phyloP scores from a whole-genome alignment of 2,888 invertebrate genomes.

The Sesia apiformis region DNA sequence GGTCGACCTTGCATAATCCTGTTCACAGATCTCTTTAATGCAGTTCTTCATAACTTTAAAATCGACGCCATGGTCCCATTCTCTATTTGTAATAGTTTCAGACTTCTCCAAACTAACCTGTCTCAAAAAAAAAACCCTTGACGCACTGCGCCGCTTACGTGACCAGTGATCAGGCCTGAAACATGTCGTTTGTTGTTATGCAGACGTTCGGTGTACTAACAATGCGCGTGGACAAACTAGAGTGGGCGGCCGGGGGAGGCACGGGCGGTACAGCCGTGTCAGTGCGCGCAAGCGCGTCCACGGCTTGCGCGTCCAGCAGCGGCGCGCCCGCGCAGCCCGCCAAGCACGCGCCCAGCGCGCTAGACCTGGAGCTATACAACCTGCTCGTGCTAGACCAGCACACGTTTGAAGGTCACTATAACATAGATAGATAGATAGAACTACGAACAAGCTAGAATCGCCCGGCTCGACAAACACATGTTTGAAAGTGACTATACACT shows the following conservation, averaged over 20 bases:
- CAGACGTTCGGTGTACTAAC: slow-evolving; percentile 95
- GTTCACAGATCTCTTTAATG: too few relatives aligned
- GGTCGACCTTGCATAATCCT: too few relatives aligned
- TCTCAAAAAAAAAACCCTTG: too few relatives aligned
- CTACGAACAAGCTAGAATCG: too few relatives aligned
- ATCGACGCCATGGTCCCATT: too few relatives aligned
- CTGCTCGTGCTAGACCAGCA: slow-evolving; percentile 95
- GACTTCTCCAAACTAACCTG: too few relatives aligned
- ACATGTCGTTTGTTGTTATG: neutral
- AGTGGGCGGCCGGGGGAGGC: slow-evolving; percentile 76
- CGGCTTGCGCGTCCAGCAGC: slow-evolving; percentile 18
- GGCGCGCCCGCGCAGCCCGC: slow-evolving; percentile 45
- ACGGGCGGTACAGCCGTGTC: slow-evolving; percentile 13
- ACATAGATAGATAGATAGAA: too few relatives aligned
- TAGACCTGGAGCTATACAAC: slow-evolving; percentile 91
- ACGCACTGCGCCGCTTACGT: neutral
- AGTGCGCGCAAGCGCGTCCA: slow-evolving; percentile 48
- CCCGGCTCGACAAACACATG: too few relatives aligned
- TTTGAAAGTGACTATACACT: too few relatives aligned
- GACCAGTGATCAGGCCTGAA: neutral
- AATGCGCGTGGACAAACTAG: slow-evolving; percentile 90
- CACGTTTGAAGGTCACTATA: slow-evolving; percentile 85
- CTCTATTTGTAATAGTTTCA: too few relatives aligned
- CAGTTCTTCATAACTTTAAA: too few relatives aligned
- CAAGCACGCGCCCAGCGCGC: slow-evolving; percentile 28